Percentiles rank a stretch among this genome's conserved stretches.
Conservation (phyloP, 2,113 vertebrate species). For the Melierax canorus region DNA sequence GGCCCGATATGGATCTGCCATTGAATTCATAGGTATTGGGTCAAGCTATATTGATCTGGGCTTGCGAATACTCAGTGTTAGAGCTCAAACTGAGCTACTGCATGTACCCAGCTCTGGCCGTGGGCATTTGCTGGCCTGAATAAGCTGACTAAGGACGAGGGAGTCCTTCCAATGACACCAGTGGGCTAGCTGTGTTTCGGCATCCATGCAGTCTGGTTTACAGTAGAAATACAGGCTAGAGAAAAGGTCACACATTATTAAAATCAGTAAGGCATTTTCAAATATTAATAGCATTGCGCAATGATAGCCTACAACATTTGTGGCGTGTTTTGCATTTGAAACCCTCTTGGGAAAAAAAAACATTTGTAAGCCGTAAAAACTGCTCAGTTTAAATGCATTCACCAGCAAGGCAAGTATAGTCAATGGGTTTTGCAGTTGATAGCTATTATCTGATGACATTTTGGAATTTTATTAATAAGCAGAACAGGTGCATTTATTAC, state of each 20-base stretch:
- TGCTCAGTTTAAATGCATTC: neutral
- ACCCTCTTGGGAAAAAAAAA: neutral
- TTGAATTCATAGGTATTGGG: neutral
- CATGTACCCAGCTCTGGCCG: accelerated
- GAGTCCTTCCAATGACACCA: neutral
- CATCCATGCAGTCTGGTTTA: neutral
- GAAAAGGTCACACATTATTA: neutral
- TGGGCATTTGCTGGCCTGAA: neutral
- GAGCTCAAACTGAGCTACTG: neutral
- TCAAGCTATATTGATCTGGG: neutral
- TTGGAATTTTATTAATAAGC: neutral
- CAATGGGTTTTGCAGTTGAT: neutral
- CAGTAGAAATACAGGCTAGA: neutral
- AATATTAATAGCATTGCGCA: neutral
- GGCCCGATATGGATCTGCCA: neutral
- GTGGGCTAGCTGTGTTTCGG: neutral
- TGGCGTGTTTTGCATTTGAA: neutral
- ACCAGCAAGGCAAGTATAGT: neutral
- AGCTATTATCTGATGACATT: neutral
- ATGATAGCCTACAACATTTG: neutral
- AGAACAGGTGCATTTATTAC: neutral
- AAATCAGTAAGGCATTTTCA: neutral
- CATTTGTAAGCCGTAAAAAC: neutral
- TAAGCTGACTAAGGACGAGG: neutral
- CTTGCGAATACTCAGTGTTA: neutral